phyloP scores from a whole-genome alignment of 1,140 invertebrate genomes.

The Solen grandis region DNA sequence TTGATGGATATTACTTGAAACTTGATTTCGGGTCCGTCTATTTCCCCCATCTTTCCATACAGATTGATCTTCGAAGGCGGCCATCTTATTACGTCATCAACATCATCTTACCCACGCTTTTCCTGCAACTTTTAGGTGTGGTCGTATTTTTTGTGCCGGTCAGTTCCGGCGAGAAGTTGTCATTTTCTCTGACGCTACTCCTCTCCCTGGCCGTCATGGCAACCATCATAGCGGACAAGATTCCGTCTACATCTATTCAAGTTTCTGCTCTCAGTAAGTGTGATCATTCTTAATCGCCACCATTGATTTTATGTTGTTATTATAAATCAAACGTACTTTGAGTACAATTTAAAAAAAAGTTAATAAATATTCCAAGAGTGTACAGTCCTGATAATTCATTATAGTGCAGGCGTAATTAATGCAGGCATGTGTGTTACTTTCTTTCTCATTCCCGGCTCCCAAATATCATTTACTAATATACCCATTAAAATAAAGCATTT shows the following conservation, averaged over 20 bases:
- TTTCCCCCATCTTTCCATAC: too few relatives aligned
- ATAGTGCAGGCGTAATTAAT: too few relatives aligned
- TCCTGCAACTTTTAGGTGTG: constrained; percentile 83
- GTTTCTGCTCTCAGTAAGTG: constrained; percentile 4
- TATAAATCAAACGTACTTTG: too few relatives aligned
- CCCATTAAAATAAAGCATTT: too few relatives aligned
- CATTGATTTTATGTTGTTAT: too few relatives aligned
- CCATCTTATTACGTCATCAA: constrained; percentile 82
- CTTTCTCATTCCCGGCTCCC: too few relatives aligned
- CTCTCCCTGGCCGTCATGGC: constrained; percentile 84
- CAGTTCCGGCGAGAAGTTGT: constrained; percentile 83
- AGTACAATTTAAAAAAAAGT: too few relatives aligned
- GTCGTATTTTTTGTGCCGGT: constrained; percentile 84
- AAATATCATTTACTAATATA: too few relatives aligned
- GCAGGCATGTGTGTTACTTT: too few relatives aligned
- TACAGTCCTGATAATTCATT: too few relatives aligned
- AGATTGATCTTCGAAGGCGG: constrained; percentile 70
- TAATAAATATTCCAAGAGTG: too few relatives aligned
- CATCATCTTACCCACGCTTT: constrained; percentile 83
- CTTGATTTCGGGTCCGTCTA: constrained; percentile 69
- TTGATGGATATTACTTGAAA: not conserved
- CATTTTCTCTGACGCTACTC: constrained; percentile 83
- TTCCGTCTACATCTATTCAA: constrained; percentile 82
- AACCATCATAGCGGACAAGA: constrained; percentile 83
- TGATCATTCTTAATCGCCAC: too few relatives aligned